Evolutionary conservation across 2,888 invertebrate genomes (phyloP), one percentile per base, ranked within the genome.

Genomic region (Marasmarcha lunaedactyla): DNA sequence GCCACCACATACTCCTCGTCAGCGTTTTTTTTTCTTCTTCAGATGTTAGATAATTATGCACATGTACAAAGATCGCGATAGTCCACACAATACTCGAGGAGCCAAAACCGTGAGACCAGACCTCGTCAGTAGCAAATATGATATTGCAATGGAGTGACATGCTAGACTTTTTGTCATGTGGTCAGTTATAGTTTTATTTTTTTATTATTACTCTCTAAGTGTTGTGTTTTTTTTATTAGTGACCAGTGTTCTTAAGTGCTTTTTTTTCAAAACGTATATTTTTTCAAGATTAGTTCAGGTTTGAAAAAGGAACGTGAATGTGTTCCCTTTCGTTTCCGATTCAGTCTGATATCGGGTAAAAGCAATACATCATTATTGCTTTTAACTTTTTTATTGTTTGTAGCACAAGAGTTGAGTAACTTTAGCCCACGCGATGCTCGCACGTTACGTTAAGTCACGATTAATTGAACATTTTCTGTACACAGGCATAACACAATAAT

Each of bases 121-220:
- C 12, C 53, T 45, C 47, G 54, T 73, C 77, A 81, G 81, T 81
- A 65, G 65, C 63, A 68, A 70, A 59, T 59, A 76, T 76, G 78
- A 63, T 74, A 69, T 68, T 79, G 74, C 71, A 74, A 70, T 78
- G 77, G 72, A 71, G 71, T 63, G 81, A 81, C 79, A 77, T 78
- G 76, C 62, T 79, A 53, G 76, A 76, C 54, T 76, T 76, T 60
- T 64, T 79, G 51, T 59, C 63, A 48, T 77, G 78, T 59, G 81
- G 81, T 79, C 70, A 70, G 76, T 78, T 63, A 51, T 41, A 45
- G 55, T 55, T 59, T 59, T 42, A 51, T 52, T 42, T 45, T 39
- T 40, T 20, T 20, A 5, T 20, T 20, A 20, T 5, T 20, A n/a
- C n/a, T n/a, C n/a, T n/a, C n/a, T 7, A 20, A 5, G 20, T 34